Evolutionary conservation across 2,113 vertebrate genomes (phyloP).

Genomic region (Camelus dromedarius): DNA sequence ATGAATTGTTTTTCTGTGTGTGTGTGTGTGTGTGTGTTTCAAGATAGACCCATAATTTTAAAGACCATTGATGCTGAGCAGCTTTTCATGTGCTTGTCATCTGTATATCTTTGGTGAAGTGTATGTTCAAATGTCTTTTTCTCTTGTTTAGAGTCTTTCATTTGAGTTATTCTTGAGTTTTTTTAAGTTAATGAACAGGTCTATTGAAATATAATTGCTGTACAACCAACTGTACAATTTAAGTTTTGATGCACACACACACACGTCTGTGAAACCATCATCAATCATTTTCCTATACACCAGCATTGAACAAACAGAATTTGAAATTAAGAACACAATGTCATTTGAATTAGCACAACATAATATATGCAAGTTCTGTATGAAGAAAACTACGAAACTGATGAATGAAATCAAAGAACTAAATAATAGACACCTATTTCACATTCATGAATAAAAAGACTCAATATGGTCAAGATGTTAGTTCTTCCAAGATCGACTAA

Average conservation of each 20-base stretch:
- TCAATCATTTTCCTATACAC: neutral
- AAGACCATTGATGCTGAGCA: neutral
- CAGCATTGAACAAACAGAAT: neutral
- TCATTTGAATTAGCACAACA: neutral
- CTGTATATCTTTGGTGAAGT: neutral
- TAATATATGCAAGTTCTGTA: neutral
- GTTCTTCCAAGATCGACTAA: neutral
- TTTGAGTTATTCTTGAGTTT: neutral
- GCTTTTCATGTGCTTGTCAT: neutral
- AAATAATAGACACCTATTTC: neutral
- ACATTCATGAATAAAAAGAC: neutral
- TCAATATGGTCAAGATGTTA: neutral
- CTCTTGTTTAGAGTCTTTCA: neutral
- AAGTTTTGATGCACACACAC: neutral
- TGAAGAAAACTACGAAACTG: no score
- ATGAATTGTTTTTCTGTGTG: neutral
- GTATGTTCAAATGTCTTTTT: neutral
- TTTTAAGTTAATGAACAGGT: neutral
- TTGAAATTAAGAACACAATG: neutral
- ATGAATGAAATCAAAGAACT: neutral
- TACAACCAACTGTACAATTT: neutral
- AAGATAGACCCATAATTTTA: neutral
- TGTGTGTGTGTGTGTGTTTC: neutral
- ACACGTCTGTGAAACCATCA: neutral
- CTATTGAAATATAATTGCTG: neutral